phyloP scores from a whole-genome alignment of 2,113 vertebrate genomes.

The Setophaga kirtlandii region DNA sequence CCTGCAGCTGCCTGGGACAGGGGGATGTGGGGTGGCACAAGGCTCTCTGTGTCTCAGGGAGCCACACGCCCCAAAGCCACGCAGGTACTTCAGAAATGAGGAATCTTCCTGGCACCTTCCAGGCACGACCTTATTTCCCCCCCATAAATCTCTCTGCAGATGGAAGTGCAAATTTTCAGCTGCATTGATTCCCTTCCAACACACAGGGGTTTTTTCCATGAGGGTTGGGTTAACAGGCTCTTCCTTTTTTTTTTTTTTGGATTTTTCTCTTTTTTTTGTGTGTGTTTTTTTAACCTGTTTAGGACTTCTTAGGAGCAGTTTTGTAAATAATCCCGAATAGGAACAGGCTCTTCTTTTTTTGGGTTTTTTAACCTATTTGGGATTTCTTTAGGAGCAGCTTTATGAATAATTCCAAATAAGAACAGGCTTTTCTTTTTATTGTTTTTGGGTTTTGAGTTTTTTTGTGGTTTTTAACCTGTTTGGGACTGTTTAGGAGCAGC shows the following conservation, averaged over 20 bases:
- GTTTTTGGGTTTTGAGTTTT: no score
- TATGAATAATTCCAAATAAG: no score
- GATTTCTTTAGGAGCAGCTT: no score
- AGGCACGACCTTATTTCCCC: not conserved
- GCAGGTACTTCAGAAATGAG: conserved; percentile 9
- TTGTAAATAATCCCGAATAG: not conserved
- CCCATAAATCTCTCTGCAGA: not conserved
- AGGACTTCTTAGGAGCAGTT: not conserved
- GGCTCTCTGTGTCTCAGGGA: not conserved
- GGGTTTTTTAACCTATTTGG: no score
- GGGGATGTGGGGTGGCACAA: not conserved
- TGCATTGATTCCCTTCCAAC: not conserved
- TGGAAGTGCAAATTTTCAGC: not conserved
- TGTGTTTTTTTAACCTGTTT: not conserved
- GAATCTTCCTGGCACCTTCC: not conserved
- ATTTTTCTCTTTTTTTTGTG: no score
- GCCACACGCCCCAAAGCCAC: not conserved
- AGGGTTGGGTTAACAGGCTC: not conserved
- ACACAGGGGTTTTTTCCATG: not conserved
- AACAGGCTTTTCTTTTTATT: no score
- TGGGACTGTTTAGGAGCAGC: no score
- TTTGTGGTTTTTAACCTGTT: no score
- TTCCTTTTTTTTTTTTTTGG: no score
- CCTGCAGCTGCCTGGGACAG: not conserved
- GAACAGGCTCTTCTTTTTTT: not conserved